A percentile compares a stretch with the other conserved stretches of the same genome.
These are phyloP conservation scores for Benitochromis conjunctus DNA, from an alignment of 2,113 vertebrate species.

Conservation along the genomic window DNA sequence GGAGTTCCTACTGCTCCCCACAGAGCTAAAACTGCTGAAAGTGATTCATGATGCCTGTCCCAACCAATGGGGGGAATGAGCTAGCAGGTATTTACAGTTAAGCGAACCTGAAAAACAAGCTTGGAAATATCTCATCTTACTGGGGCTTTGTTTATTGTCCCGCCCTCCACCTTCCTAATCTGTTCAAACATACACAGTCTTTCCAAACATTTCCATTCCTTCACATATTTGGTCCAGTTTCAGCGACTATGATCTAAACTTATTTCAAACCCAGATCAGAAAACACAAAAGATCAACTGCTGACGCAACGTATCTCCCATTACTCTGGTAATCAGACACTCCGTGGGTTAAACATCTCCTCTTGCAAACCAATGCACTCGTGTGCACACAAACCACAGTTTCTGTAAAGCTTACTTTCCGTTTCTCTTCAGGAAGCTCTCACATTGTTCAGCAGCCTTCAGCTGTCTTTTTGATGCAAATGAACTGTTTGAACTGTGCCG, in stretches of 20 bases:
- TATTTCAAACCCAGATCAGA: background rate
- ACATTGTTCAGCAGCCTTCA: conserved; percentile 36
- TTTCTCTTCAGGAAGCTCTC: conserved; percentile 71
- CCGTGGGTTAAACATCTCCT: conserved; percentile 30
- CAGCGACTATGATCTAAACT: background rate
- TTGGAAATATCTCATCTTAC: background rate
- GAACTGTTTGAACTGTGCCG: conserved; percentile 4
- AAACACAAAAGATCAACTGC: background rate
- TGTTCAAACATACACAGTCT: background rate
- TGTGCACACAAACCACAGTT: conserved; percentile 55
- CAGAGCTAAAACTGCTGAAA: background rate
- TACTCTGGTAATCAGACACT: conserved; percentile 28
- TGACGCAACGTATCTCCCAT: conserved; percentile 24
- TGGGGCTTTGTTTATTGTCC: background rate
- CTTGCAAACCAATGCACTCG: background rate
- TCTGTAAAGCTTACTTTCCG: conserved; percentile 66
- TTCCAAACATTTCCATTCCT: conserved; percentile 21
- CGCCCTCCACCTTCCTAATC: background rate
- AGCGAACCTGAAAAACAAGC: background rate
- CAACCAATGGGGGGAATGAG: background rate
- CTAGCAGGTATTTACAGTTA: background rate
- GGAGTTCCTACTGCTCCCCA: conserved; percentile 21
- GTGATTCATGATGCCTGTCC: conserved; percentile 24
- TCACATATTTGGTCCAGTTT: background rate
- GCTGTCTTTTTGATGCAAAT: conserved; percentile 45